Evolutionary conservation across 2,888 invertebrate genomes (phyloP), one percentile per base, ranked within the genome.

Genomic region (Syritta pipiens): DNA sequence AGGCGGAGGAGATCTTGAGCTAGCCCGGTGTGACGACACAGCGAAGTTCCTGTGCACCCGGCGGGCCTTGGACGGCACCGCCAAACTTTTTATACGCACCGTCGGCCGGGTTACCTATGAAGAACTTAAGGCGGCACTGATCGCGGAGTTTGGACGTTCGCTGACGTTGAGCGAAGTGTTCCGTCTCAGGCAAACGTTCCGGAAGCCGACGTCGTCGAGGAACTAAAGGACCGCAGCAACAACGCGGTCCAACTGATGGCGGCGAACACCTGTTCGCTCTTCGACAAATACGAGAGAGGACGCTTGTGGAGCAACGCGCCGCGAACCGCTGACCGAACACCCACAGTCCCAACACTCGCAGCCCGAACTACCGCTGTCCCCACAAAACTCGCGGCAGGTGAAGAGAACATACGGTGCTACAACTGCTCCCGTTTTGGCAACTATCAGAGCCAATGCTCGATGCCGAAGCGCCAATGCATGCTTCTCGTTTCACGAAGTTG

Each of bases 31-130:
- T 17, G 9, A 30, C 9, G 44, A 60, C 3, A 26, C 51, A 7
- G 26, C 20, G 2, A 49, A 44, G 26, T 7, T 60, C 2, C 12
- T 69, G 3, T 40, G 42, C 19, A 32, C 37, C 9, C 69, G 51
- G 17, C 26, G 51, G 9, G 10, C 42, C 1, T 24, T 69, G 19
- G 22, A 17, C 10, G 51, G 60, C 1, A 60, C 60, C 2, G 69
- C 69, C 4, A 49, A 60, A 12, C 6, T 44, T 17, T 60, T 60
- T 49, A 32, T 28, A 12, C 44, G 46, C 5, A 44, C 32, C 5
- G 14, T 44, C n/a, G 30, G 22, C 3, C 44, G 19, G 1, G 4
- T 17, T 14, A 37, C 7, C 4, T 69, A 60, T 37, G 60, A 30
- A 14, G 32, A 53, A 12, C 44, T 60, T 7, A 67, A 67, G 7